These are phyloP conservation scores for Amphiprion ocellaris DNA, from an alignment of 2,113 vertebrate species.

Conservation along the genomic window DNA sequence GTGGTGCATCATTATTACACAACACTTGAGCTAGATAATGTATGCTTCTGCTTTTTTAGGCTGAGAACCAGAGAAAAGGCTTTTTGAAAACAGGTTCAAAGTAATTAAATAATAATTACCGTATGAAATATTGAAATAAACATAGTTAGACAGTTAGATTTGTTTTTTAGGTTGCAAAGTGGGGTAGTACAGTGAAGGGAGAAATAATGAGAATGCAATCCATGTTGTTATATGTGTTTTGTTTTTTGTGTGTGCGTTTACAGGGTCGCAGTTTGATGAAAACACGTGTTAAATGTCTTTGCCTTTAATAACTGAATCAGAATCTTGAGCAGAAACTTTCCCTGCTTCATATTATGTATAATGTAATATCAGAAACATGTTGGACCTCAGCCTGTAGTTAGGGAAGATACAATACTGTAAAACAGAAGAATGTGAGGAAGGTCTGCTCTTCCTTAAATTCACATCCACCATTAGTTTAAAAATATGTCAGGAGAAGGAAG, in stretches of 20 bases:
- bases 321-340: background rate
- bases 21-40: background rate
- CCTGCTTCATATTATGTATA: background rate
- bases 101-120: background rate
- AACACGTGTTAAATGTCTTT: background rate
- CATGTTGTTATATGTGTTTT: no score
- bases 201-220: no score
- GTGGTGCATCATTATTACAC: slow-evolving; percentile 35
- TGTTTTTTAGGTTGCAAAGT: no score
- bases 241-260: background rate
- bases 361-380: background rate
- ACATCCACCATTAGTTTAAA: no score
- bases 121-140: no score
- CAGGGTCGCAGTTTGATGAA: background rate
- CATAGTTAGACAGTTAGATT: no score
- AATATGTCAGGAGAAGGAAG: no score
- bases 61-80: background rate
- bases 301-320: background rate
- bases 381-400: background rate
- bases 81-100: background rate
- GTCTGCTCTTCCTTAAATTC: no score
- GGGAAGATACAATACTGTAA: background rate
- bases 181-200: no score
- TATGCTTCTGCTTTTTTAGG: background rate
- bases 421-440: no score